These are phyloP conservation scores for Lysiphlebus fabarum DNA, from an alignment of 1,140 invertebrate species.

Conservation along the genomic window DNA sequence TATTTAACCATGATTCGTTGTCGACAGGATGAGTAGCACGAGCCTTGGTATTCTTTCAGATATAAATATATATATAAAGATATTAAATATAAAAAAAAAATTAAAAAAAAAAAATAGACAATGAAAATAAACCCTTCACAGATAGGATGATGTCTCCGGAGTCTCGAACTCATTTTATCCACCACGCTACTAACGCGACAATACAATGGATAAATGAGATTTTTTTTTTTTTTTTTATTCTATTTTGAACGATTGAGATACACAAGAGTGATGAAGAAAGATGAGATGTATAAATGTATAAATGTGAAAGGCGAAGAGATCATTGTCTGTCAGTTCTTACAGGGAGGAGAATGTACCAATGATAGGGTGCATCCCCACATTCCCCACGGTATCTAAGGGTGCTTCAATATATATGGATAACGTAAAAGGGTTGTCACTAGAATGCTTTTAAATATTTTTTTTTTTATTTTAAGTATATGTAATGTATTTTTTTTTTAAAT, in stretches of 20 bases:
- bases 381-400: slow-evolving; percentile 16
- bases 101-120: too few relatives aligned
- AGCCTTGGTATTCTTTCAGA: slow-evolving; percentile 28
- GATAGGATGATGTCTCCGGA: too few relatives aligned
- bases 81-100: too few relatives aligned
- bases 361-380: slow-evolving; percentile 49
- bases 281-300: slow-evolving; percentile 20
- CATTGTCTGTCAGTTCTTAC: slow-evolving; percentile 41
- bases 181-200: slow-evolving; percentile 34
- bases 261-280: slow-evolving; percentile 33
- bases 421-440: slow-evolving; percentile 20
- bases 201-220: slow-evolving; percentile 54
- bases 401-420: slow-evolving; percentile 1
- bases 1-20: slow-evolving; percentile 34
- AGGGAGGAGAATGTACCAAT: slow-evolving; percentile 40
- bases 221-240: slow-evolving; percentile 31
- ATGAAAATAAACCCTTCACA: too few relatives aligned
- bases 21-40: slow-evolving; percentile 41
- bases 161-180: slow-evolving; percentile 18
- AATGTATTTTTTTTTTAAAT: neutral
- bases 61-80: neutral
- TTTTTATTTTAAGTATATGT: neutral
- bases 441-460: slow-evolving; percentile 21
- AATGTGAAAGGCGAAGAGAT: slow-evolving; percentile 30
- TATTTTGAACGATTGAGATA: slow-evolving; percentile 48